Base-by-base conservation (phyloP, 2,888 invertebrate species). In the Diaperis boleti region DNA sequence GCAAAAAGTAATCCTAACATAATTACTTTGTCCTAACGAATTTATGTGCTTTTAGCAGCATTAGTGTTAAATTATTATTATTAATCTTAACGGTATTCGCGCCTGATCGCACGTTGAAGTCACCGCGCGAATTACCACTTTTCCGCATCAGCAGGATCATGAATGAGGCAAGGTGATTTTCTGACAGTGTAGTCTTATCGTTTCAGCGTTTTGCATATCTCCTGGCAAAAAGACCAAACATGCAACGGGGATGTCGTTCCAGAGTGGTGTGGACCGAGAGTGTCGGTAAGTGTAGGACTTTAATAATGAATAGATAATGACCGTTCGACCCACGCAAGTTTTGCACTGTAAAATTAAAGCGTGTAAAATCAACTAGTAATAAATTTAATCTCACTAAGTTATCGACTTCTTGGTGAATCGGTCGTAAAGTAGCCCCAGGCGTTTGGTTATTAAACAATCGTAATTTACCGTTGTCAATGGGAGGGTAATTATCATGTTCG, bases 401-500 rank as follows among this genome's bases (percentile, higher is more conserved):
- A 66, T 64, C 66, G 66, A 61, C 59, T 66, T 61, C 60, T 64
- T 63, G 54, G 62, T 52, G 65, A 67, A 64, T 68, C 64, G 64
- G 62, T 67, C 60, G 49, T 65, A 65, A 67, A 70, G 59, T 67
- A 64, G 59, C 70, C 64, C 22, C 7, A 42, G 66, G 71, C 64
- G 42, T 47, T 59, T 64, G 47, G 62, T 69, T 67, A 67, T 66
- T 66, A 69, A 68, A 67, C 65, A 66, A 69, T 74, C 76, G 76
- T 78, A 78, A 79, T 75, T 77, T 74, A 75, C 72, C 68, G 73
- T 76, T 75, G 77, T 78, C 78, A 73, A 73, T 71, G 59, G 65
- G 69, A 72, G 69, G 67, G 72, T 73, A 78, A 79, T 79, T 79
- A 78, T 76, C 74, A 64, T 72, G 75, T 76, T 74, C 75, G 75